Evolutionary conservation across 1,140 invertebrate genomes (phyloP), one percentile per base, ranked within the genome.

Genomic region (Lineus longissimus): DNA sequence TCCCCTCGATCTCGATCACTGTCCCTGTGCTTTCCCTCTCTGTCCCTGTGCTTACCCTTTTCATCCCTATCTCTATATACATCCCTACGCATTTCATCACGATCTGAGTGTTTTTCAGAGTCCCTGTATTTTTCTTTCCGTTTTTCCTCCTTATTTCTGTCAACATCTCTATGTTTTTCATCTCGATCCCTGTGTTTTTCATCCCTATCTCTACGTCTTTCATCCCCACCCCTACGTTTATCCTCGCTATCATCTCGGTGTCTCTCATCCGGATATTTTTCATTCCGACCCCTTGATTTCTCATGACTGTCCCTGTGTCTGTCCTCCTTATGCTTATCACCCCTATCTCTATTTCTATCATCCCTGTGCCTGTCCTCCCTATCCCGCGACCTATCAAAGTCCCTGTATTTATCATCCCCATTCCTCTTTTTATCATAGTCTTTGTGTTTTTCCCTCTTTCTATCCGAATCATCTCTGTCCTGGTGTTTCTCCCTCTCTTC

Each of bases 21-120:
- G 15, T 36, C 33, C 54, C 51, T 58, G 43, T 45, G 59, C 13
- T 41, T 56, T 55, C 45, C 51, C 11, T 66, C 29, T 59, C 62
- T 66, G 6, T 62, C 54, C 45, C 62, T 63, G 29, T 66, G n/a
- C 17, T 36, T 41, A 62, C 62, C 47, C 72, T 88, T 87, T 90
- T 90, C 15, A 36, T 36, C 33, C 33, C 33, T 4, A 36, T 36
- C 33, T 15, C 33, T 36, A 36, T 4, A 4, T 36, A 7, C 15
- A 15, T 36, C 33, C 33, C 33, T 36, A 7, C 15, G 33, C 15
- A 4, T 36, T 7, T 36, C 33, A 36, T 36, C 33, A 7, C 33
- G 4, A 36, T 36, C 6, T 36, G 33, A 36, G 6, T 36, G 33
- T 36, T 15, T n/a, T n/a, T n/a, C n/a, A n/a, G n/a, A n/a, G n/a